phyloP scores from a whole-genome alignment of 2,797 vertebrate genomes.

The Hippopotamyrus pictus region DNA sequence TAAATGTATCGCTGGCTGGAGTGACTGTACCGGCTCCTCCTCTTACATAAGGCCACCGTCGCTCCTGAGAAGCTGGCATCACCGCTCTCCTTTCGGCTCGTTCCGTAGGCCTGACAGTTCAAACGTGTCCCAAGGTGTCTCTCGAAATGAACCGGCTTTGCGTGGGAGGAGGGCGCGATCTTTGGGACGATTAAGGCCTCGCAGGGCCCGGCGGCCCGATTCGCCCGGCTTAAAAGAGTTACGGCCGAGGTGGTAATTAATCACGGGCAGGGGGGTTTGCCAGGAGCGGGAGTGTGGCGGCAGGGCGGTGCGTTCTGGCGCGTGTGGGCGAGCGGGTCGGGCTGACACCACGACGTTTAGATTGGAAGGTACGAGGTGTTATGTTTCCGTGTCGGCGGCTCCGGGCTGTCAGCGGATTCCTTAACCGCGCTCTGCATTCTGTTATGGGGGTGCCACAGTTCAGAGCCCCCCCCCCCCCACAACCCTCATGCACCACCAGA shows the following conservation, averaged over 20 bases:
- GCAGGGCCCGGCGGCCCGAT: background rate
- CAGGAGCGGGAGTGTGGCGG: background rate
- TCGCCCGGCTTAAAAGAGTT: background rate
- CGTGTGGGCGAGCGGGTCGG: background rate
- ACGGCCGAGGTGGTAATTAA: background rate
- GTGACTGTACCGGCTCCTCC: background rate
- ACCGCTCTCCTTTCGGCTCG: background rate
- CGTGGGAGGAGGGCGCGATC: background rate
- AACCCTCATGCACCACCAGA: background rate
- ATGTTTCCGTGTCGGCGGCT: background rate
- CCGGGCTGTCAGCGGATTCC: background rate
- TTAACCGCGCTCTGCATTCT: background rate
- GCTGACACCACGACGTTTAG: background rate
- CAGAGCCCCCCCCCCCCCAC: background rate
- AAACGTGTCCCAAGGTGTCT: conserved; percentile 4
- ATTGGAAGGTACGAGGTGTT: background rate
- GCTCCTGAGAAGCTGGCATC: background rate
- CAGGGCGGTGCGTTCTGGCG: background rate
- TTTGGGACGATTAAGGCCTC: background rate
- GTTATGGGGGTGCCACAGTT: background rate
- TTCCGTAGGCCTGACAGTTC: too few species aligned
- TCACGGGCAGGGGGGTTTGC: background rate
- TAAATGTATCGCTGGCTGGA: background rate
- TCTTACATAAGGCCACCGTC: background rate
- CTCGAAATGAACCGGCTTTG: conserved; percentile 2